Conservation (phyloP, 2,888 invertebrate genomes). For the Protophormia terraenovae region DNA sequence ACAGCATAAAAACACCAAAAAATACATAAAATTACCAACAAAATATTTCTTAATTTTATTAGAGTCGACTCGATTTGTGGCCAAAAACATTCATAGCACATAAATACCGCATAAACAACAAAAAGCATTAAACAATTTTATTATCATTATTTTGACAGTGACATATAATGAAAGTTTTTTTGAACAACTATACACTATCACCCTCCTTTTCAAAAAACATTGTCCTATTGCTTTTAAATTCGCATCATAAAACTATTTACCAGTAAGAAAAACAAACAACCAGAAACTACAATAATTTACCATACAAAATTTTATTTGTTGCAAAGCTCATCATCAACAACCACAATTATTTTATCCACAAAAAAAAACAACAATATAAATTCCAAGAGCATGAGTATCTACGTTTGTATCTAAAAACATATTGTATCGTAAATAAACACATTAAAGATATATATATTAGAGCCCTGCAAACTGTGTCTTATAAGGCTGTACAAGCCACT, state of each 20-base stretch:
- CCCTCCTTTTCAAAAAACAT: neutral
- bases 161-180: conserved; percentile 62
- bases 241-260: conserved; percentile 50
- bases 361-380: conserved; percentile 55
- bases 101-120: conserved; percentile 54
- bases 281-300: conserved; percentile 38
- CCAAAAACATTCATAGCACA: conserved; percentile 43
- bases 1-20: neutral
- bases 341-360: conserved; percentile 61
- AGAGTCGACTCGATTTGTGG: neutral
- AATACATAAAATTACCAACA: neutral
- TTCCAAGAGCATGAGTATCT: conserved; percentile 14
- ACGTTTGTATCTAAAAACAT: neutral
- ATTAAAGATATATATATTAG: too few relatives aligned
- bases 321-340: conserved; percentile 61
- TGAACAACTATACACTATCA: neutral
- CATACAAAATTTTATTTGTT: conserved; percentile 48
- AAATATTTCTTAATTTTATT: conserved; percentile 35
- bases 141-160: conserved; percentile 68
- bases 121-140: conserved; percentile 66
- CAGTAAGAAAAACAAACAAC: conserved; percentile 32
- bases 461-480: too few relatives aligned
- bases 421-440: conserved; percentile 36
- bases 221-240: neutral
- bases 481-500: too few relatives aligned